phyloP scores from a whole-genome alignment of 2,113 vertebrate genomes.

The Heteronetta atricapilla region DNA sequence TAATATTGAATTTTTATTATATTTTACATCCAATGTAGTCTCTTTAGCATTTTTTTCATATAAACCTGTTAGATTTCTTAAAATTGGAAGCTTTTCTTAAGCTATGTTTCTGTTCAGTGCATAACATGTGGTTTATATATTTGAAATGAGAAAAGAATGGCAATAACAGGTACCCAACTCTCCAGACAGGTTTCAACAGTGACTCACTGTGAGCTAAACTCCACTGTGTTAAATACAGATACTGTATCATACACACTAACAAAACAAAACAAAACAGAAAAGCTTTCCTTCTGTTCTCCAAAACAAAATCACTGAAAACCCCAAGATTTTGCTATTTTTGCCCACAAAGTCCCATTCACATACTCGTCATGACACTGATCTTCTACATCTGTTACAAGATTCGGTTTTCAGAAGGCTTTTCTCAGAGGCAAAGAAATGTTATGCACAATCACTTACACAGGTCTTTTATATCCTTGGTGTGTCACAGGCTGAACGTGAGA shows the following conservation, averaged over 20 bases:
- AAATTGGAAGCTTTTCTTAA: background rate
- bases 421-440: background rate
- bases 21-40: background rate
- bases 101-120: background rate
- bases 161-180: background rate
- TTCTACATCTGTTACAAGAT: background rate
- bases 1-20: background rate
- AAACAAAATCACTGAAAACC: background rate
- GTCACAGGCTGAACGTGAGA: accelerated
- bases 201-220: background rate
- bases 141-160: background rate
- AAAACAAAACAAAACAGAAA: background rate
- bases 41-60: background rate
- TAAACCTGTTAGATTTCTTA: background rate
- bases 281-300: background rate
- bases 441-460: accelerated
- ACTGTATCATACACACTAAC: background rate
- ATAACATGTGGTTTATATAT: background rate
- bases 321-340: background rate
- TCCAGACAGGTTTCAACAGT: background rate
- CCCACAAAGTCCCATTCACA: background rate
- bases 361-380: background rate
- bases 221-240: background rate
- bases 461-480: background rate
- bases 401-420: background rate